These are phyloP conservation scores for Coregonus ussuriensis DNA, from an alignment of 2,797 vertebrate genomes.

Conservation along the genomic window DNA sequence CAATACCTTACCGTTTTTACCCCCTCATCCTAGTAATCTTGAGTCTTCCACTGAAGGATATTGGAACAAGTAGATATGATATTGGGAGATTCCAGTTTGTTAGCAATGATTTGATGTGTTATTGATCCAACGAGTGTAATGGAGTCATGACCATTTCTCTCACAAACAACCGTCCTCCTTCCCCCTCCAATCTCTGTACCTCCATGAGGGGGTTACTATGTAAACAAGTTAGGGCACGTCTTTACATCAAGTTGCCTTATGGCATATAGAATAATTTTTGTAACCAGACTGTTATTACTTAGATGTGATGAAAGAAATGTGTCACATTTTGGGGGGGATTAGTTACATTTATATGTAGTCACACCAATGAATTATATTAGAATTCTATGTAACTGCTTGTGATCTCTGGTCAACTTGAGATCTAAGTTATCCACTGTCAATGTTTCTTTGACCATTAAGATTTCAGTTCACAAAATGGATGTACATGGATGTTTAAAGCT, in stretches of 20 bases:
- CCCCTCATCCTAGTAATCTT: conserved; percentile 16
- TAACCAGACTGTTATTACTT: too few species aligned
- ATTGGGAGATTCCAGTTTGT: not conserved
- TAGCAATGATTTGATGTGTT: conserved; percentile 18
- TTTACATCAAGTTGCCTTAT: too few species aligned
- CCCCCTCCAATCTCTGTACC: not conserved
- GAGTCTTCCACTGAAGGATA: conserved; percentile 16
- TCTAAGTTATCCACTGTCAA: conserved; percentile 13
- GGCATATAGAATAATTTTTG: not conserved
- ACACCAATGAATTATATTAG: not conserved
- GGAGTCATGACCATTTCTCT: not conserved
- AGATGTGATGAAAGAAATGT: too few species aligned
- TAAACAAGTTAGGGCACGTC: not conserved
- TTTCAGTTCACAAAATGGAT: not conserved
- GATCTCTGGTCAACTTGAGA: conserved; percentile 31
- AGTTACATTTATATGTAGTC: not conserved
- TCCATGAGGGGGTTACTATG: not conserved
- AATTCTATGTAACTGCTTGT: not conserved
- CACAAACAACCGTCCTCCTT: not conserved
- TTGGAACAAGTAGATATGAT: conserved; percentile 8
- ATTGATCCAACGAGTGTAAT: not conserved
- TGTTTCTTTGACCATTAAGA: not conserved
- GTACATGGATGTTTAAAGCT: conserved; percentile 25
- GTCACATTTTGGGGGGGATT: too few species aligned
- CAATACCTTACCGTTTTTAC: not conserved